phyloP scores from a whole-genome alignment of 2,113 vertebrate genomes.

The Urocitellus parryii region DNA sequence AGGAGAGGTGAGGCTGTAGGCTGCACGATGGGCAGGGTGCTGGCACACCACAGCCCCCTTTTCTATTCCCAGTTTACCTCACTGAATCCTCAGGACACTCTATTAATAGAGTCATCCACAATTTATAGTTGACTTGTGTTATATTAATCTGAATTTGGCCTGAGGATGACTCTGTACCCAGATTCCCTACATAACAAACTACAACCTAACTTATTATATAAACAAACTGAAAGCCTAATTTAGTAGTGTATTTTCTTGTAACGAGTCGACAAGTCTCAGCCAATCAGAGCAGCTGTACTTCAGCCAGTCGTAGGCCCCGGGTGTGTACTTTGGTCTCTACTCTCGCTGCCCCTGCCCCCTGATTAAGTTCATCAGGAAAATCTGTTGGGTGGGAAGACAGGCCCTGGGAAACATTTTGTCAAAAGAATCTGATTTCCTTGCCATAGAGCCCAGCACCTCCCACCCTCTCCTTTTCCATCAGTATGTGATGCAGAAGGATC shows the following conservation, averaged over 20 bases:
- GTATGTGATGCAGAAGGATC: neutral
- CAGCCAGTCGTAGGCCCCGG: neutral
- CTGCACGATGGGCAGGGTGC: neutral
- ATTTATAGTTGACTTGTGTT: neutral
- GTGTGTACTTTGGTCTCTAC: accelerated
- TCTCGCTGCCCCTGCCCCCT: neutral
- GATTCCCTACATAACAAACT: neutral
- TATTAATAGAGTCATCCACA: neutral
- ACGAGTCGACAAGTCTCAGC: neutral
- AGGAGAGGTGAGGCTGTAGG: neutral
- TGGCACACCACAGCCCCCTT: accelerated
- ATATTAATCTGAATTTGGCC: constrained; percentile 3
- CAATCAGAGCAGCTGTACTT: neutral
- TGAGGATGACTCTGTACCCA: neutral
- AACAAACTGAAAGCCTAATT: constrained; percentile 30
- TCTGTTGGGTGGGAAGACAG: neutral
- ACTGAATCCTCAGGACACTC: neutral
- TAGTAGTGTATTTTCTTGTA: neutral
- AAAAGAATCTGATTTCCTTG: constrained; percentile 63
- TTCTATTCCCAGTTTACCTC: neutral
- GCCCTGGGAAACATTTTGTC: neutral
- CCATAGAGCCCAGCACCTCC: constrained; percentile 55
- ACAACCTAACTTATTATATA: neutral
- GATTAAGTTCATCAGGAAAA: neutral
- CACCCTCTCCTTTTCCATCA: neutral